Conservation (phyloP, 2,113 vertebrate species). For the Xiphophorus hellerii region DNA sequence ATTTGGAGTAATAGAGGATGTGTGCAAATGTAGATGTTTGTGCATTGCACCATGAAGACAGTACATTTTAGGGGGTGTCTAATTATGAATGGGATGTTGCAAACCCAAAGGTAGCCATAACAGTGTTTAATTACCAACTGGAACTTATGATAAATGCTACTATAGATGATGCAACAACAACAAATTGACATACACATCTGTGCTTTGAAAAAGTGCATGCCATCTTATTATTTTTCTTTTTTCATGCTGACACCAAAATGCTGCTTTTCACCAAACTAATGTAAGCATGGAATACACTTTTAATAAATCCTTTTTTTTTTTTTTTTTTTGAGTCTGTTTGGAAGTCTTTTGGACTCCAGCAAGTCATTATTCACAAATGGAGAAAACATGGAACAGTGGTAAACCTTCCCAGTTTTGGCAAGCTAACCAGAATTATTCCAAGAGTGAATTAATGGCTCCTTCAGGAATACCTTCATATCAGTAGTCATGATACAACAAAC, state of each 20-base stretch:
- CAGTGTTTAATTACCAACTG: conserved; percentile 13
- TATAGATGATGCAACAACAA: conserved; percentile 28
- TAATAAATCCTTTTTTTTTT: too few species aligned
- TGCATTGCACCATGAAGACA: conserved; percentile 25
- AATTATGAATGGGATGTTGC: conserved; percentile 39
- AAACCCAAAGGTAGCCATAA: conserved; percentile 30
- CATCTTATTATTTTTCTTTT: too few species aligned
- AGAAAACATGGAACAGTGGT: too few species aligned
- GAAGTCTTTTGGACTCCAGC: too few species aligned
- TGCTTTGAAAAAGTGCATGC: neutral
- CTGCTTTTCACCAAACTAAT: too few species aligned
- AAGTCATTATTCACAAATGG: too few species aligned
- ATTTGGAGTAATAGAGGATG: conserved; percentile 32
- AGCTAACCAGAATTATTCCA: too few species aligned
- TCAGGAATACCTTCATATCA: neutral
- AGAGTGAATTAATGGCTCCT: too few species aligned
- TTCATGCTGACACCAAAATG: too few species aligned
- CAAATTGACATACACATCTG: neutral
- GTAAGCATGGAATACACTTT: too few species aligned
- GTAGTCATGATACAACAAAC: neutral
- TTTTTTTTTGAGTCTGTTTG: too few species aligned
- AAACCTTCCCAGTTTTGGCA: too few species aligned
- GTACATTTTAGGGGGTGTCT: conserved; percentile 36
- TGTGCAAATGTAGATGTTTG: conserved; percentile 27
- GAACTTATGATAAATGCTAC: conserved; percentile 22